Conservation (phyloP, 2,113 vertebrate species). For the Aspiorhynchus laticeps region DNA sequence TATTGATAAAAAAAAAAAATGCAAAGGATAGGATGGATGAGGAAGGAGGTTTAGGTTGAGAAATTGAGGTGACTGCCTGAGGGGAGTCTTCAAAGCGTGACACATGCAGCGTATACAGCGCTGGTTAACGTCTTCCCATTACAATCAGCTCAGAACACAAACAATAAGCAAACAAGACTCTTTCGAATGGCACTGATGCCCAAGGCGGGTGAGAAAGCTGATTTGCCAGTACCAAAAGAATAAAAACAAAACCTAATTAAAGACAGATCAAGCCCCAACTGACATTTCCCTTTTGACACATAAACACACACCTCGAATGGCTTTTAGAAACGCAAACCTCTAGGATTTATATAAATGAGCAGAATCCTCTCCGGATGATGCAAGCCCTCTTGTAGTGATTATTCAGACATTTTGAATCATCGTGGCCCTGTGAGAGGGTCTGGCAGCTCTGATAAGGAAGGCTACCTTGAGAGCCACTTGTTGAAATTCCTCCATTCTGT, state of each 20-base stretch:
- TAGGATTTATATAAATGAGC: conserved; percentile 40
- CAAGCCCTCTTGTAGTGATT: neutral
- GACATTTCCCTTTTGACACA: neutral
- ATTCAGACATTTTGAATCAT: conserved; percentile 23
- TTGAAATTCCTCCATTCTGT: conserved; percentile 8
- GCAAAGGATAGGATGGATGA: neutral
- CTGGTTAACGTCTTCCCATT: conserved; percentile 18
- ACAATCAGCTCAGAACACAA: conserved; percentile 12
- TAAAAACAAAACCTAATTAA: conserved; percentile 36
- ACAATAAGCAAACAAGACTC: conserved; percentile 17
- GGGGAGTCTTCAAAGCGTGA: neutral
- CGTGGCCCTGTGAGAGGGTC: neutral
- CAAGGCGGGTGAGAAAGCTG: neutral
- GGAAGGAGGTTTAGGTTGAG: neutral
- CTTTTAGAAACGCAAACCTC: conserved; percentile 33
- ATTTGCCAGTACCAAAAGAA: conserved; percentile 16
- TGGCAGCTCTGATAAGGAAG: conserved; percentile 18
- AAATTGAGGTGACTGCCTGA: neutral
- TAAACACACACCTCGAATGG: conserved; percentile 15
- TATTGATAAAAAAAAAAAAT: neutral
- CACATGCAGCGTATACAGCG: neutral
- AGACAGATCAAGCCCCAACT: conserved; percentile 40
- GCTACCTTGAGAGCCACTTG: conserved; percentile 20
- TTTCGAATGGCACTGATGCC: neutral
- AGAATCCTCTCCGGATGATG: neutral